Evolutionary conservation across 2,888 invertebrate genomes (phyloP).

Genomic region (Pocota personata): DNA sequence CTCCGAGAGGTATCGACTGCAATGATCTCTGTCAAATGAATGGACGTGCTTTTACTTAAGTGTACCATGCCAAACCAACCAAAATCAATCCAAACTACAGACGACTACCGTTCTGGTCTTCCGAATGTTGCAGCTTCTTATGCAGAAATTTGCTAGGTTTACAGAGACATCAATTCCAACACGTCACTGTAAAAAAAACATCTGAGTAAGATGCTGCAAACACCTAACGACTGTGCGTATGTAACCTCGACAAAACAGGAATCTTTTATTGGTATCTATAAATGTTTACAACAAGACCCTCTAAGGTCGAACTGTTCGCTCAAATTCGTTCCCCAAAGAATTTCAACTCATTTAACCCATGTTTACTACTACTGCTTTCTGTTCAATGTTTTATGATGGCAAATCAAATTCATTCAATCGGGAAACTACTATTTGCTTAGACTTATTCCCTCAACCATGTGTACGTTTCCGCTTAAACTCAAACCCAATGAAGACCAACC

Average conservation of each 20-base stretch:
- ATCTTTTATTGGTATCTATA: not conserved
- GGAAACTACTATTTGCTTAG: not conserved
- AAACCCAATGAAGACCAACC: not conserved
- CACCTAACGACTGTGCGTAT: not conserved
- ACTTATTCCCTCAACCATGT: slow-evolving; percentile 3
- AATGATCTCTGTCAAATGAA: no score
- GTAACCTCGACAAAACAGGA: not conserved
- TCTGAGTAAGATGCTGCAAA: not conserved
- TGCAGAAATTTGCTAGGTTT: no score
- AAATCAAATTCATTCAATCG: not conserved
- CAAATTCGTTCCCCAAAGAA: not conserved
- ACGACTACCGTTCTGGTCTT: no score
- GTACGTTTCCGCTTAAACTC: slow-evolving; percentile 12
- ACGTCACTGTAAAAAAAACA: not conserved
- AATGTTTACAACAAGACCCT: not conserved
- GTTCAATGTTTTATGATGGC: not conserved
- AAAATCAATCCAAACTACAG: no score
- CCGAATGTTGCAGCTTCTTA: no score
- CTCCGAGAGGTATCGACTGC: no score
- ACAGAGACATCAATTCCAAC: not conserved
- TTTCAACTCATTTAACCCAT: slow-evolving; percentile 8
- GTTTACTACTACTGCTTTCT: not conserved
- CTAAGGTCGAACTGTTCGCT: not conserved
- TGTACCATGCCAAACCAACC: no score
- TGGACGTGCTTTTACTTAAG: no score